Percentiles rank a stretch among this genome's conserved stretches.
Evolutionary conservation across 2,797 vertebrate genomes (phyloP).

Genomic region (Dipus sagitta): DNA sequence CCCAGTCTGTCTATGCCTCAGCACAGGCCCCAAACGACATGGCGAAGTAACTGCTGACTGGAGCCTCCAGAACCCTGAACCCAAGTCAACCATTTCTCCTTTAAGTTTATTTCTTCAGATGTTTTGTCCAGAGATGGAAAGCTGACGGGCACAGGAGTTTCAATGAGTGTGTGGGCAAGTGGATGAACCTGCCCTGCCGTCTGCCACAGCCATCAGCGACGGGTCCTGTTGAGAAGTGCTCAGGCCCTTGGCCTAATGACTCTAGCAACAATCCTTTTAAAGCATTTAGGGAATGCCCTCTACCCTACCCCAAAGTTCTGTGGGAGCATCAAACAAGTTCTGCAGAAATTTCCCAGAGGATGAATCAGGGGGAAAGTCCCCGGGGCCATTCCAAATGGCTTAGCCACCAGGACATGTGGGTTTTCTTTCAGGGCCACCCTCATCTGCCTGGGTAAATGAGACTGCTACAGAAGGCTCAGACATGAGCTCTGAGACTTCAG

Average conservation of each 20-base stretch:
- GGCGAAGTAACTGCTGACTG: neutral
- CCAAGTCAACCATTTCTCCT: neutral
- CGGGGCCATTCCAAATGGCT: neutral
- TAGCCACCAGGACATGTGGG: neutral
- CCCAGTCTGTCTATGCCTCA: neutral
- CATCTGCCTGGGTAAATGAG: neutral
- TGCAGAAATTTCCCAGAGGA: constrained; percentile 39
- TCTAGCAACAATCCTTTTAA: neutral
- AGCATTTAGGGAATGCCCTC: neutral
- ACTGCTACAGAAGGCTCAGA: neutral
- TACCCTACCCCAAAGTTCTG: neutral
- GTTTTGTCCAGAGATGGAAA: neutral
- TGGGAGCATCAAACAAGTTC: neutral
- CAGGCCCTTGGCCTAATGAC: too few relatives aligned
- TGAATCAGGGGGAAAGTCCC: neutral
- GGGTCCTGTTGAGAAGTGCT: neutral
- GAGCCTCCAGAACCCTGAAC: too few relatives aligned
- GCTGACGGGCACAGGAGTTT: neutral
- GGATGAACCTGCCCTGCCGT: neutral
- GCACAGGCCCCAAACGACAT: neutral
- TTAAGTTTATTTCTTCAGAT: neutral
- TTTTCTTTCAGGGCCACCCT: too few relatives aligned
- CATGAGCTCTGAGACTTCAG: neutral
- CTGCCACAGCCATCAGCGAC: neutral
- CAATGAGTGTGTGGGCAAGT: neutral